Base-by-base conservation (phyloP, 2,113 vertebrate genomes). In the Prolemur simus region DNA sequence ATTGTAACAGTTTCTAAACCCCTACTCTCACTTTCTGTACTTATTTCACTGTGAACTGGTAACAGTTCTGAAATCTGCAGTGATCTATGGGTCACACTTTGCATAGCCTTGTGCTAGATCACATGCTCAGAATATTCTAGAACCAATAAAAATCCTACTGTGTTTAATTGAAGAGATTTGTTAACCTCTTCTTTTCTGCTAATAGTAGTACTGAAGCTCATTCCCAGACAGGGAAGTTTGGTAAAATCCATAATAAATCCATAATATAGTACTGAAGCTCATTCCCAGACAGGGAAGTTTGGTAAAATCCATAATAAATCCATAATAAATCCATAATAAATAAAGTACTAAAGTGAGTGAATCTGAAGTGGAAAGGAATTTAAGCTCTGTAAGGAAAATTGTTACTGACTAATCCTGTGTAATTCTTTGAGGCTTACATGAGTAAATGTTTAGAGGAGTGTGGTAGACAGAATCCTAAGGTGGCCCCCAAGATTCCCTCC, bases 281-380 rank as follows among this genome's bases (percentile, higher is more conserved):
- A n/a, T n/a, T n/a, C n/a, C n/a, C n/a, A n/a, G n/a, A n/a, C n/a
- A n/a, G n/a, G n/a, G n/a, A n/a, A n/a, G n/a, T n/a, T n/a, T n/a
- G n/a, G n/a, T n/a, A n/a, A n/a, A n/a, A n/a, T n/a, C n/a, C n/a
- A n/a, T n/a, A n/a, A n/a, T n/a, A n/a, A n/a, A n/a, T n/a, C n/a
- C n/a, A n/a, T n/a, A n/a, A n/a, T n/a, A n/a, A n/a, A n/a, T n/a
- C n/a, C n/a, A n/a, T n/a, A n/a, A n/a, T n/a, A n/a, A n/a, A n/a
- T n/a, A n/a, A 95, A 94, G 10, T 71, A 63, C 27, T 52, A 81
- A 90, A n/a, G 39, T 58, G 29, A 76, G 8, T 69, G 20, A 63
- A 89, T 52, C 34, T 92, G 74, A 94, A 56, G 12, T 74, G 32
- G n/a, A 45, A 86, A 95, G 66, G 39, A 84, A 95, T 54, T 37